Evolutionary conservation across 2,888 invertebrate species (phyloP).

Genomic region (Brachyptera putata): DNA sequence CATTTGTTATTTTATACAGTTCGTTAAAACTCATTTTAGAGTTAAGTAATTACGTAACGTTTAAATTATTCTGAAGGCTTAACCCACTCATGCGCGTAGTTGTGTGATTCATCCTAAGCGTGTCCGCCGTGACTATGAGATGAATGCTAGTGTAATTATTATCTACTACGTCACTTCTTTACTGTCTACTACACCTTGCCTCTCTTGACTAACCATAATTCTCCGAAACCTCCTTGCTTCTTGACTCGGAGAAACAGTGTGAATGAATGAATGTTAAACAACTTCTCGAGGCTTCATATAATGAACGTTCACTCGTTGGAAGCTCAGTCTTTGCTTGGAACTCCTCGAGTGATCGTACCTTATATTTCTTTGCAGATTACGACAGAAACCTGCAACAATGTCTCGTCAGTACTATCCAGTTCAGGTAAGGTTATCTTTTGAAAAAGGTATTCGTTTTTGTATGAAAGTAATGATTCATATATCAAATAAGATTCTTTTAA

Average conservation of each 20-base stretch:
- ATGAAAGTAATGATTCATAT: too few species aligned
- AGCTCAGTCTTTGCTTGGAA: not conserved
- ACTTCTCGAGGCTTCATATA: not conserved
- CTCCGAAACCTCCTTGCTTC: not conserved
- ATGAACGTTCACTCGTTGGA: not conserved
- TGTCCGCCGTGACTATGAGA: too few species aligned
- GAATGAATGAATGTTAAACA: not conserved
- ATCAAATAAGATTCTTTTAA: too few species aligned
- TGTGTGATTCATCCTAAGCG: too few species aligned
- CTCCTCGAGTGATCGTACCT: not conserved
- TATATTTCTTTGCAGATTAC: not conserved
- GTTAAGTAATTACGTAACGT: too few species aligned
- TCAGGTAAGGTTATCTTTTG: slow-evolving; percentile 30
- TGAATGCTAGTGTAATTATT: too few species aligned
- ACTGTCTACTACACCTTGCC: too few species aligned
- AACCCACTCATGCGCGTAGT: too few species aligned
- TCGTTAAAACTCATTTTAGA: too few species aligned
- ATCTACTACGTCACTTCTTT: not conserved
- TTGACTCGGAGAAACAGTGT: not conserved
- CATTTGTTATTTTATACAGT: too few species aligned
- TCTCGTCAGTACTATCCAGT: slow-evolving; percentile 29
- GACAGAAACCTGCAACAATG: not conserved
- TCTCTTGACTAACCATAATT: not conserved
- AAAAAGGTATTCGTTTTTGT: too few species aligned
- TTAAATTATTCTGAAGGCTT: too few species aligned